phyloP scores from a whole-genome alignment of 2,888 invertebrate genomes.

The Rhamnusium bicolor region DNA sequence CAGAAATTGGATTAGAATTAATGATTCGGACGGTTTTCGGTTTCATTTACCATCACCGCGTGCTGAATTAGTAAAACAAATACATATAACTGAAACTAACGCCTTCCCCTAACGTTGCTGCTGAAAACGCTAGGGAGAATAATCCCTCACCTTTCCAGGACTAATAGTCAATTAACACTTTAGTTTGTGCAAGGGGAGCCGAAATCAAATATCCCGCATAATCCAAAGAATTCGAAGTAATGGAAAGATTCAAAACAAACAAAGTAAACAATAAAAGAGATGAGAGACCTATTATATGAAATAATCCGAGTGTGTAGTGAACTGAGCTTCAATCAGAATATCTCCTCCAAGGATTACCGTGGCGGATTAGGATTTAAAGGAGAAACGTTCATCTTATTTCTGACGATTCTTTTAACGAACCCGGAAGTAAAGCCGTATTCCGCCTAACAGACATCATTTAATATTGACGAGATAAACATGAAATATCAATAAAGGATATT shows the following conservation, averaged over 20 bases:
- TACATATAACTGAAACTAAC: not conserved
- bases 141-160: constrained; percentile 3
- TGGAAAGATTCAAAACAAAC: constrained; percentile 30
- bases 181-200: constrained; percentile 23
- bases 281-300: constrained; percentile 30
- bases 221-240: constrained; percentile 37
- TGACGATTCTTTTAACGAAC: constrained; percentile 30
- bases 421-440: constrained; percentile 24
- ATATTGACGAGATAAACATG: constrained; percentile 24
- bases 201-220: constrained; percentile 27
- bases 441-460: not conserved
- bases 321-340: constrained; percentile 36
- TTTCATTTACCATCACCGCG: not conserved
- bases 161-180: constrained; percentile 25
- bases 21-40: not conserved
- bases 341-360: constrained; percentile 32
- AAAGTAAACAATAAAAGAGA: constrained; percentile 36
- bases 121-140: not conserved
- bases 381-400: constrained; percentile 13
- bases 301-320: constrained; percentile 38
- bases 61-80: not conserved
- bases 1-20: not conserved
- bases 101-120: not conserved
- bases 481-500: constrained; percentile 32
- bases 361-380: constrained; percentile 22